Base-by-base conservation (phyloP, 2,797 vertebrate species). In the Gymnopithys bicolor region DNA sequence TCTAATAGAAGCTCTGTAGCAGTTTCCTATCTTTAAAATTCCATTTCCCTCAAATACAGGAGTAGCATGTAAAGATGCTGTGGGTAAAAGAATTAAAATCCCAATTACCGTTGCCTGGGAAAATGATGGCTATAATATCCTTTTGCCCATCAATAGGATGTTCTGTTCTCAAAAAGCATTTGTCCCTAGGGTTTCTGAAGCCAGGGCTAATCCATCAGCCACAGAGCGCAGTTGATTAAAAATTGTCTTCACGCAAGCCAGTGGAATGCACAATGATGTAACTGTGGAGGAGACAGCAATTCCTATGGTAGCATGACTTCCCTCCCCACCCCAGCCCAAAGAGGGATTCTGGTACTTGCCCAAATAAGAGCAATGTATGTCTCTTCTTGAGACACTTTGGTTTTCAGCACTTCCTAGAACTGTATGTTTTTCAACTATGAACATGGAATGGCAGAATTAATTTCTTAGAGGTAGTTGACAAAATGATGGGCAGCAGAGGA, bases 81-180 rank as follows among this genome's bases (percentile, higher is more conserved):
- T 76, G 5, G 6, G 74, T 91, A 81, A 59, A 80, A 86, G 89
- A 94, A 93, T 87, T 92, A 91, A 91, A 94, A 89, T 89, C 73
- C 48, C 91, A 84, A 63, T 89, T 92, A 84, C 73, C 59, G 45
- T 88, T 95, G 62, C 73, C 79, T 95, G 87, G 55, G 59, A 84
- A 95, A 88, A 91, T 59, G 55, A 76, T 79, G 69, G 41, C 82
- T 91, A 41, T 87, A 85, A 89, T 92, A 94, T 84, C 69, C 69
- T 89, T 92, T 89, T 84, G 35, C 87, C 76, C 55, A 69, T 95
- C 92, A 84, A 37, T 87, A 92, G 64, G 59, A 71, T 92, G 62
- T 91, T 95, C 75, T 81, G 66, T 94, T 93, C 58, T 93, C 89
- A 84, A 91, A 96, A 92, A 70, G 39, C 76, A 69, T 68, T 87